phyloP scores from a whole-genome alignment of 2,888 invertebrate species.

The Panzeria rudis region DNA sequence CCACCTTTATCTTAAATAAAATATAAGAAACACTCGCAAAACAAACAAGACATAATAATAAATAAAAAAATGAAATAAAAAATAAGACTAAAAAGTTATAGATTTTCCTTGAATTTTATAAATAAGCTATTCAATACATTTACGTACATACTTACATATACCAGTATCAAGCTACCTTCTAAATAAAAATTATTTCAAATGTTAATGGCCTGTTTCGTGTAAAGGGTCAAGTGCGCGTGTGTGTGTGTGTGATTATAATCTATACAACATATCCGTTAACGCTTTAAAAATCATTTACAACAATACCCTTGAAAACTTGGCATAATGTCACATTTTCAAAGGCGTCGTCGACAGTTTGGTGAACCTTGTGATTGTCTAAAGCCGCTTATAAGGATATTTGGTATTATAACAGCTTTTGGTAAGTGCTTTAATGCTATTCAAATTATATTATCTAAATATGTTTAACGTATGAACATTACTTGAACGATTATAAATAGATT shows the following conservation, averaged over 20 bases:
- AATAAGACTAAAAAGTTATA: slow-evolving; percentile 1
- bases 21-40: slow-evolving; percentile 10
- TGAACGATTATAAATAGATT: not conserved
- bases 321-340: slow-evolving; percentile 78
- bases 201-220: slow-evolving; percentile 64
- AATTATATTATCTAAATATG: not conserved
- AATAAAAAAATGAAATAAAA: not conserved
- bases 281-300: slow-evolving; percentile 29
- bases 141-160: not conserved
- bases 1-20: slow-evolving; percentile 34
- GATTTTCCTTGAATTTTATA: not conserved
- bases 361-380: slow-evolving; percentile 82
- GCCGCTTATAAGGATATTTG: slow-evolving; percentile 82
- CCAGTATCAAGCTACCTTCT: not conserved
- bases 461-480: not conserved
- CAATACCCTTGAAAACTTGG: slow-evolving; percentile 65
- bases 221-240: slow-evolving; percentile 60
- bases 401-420: slow-evolving; percentile 83
- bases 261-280: slow-evolving; percentile 32
- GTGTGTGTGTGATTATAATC: slow-evolving; percentile 31
- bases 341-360: slow-evolving; percentile 81
- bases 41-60: not conserved
- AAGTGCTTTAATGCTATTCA: slow-evolving; percentile 73
- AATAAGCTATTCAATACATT: slow-evolving; percentile 4
- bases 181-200: slow-evolving; percentile 44